Base-by-base conservation (phyloP, 2,113 vertebrate species). In the Saccopteryx leptura region DNA sequence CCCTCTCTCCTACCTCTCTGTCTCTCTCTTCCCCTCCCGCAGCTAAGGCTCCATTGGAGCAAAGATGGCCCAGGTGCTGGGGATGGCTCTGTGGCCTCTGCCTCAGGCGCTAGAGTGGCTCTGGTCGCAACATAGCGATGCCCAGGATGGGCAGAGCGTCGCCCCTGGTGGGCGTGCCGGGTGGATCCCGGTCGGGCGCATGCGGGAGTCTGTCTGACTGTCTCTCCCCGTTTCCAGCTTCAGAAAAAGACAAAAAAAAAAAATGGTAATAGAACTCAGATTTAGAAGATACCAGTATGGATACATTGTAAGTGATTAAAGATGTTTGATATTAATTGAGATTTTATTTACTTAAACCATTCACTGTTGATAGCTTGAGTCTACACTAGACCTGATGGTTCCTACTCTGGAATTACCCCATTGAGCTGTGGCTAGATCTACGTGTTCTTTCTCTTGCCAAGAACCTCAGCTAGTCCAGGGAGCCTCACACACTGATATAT, bases 391-490 rank as follows among this genome's bases (percentile, higher is more conserved):
- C 50, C 80, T 68, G 75, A 48, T 63, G 74, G 68, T 87, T 46
- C 65, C 72, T 50, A 19, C 18, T 69, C 69, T 96, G 97, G 91
- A 94, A 90, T 46, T 26, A 31, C n/a, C 96, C 94, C 91, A 91
- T 33, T 93, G 39, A 66, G 74, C 66, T 87, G 74, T 76, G 95
- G 96, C 82, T 63, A 60, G 15, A 94, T 91, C 74, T 94, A 21
- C 21, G 31, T n/a, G 31, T 33, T 33, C 74, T 26, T 88, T 75
- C 66, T 95, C 78, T 85, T 76, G 96, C 97, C 97, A 98, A 93
- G 68, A 97, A 91, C 58, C 52, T 79, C 78, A 95, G 79, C 24
- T 74, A 90, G 93, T 86, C 80, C 63, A 60, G 52, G 71, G 39
- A 97, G 71, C 71, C 50, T 81, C 85, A 61, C 91, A 96, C 61